phyloP scores from a whole-genome alignment of 1,140 invertebrate species.

The Cecropterus lyciades region DNA sequence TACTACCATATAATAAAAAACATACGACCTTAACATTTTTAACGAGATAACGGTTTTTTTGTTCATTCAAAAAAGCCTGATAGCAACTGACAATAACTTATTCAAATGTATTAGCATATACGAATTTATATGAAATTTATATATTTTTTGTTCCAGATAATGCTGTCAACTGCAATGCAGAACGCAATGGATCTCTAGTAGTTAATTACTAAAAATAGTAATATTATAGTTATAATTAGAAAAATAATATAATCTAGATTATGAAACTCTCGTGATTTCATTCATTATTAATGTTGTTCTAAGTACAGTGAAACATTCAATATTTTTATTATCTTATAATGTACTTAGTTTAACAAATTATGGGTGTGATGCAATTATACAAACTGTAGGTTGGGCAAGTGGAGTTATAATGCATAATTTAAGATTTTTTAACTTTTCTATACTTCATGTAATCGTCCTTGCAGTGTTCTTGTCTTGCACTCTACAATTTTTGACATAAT shows the following conservation, averaged over 20 bases:
- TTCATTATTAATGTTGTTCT: conserved; percentile 38
- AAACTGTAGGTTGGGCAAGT: conserved; percentile 6
- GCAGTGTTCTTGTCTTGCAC: too few species aligned
- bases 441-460: too few species aligned
- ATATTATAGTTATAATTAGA: conserved; percentile 62
- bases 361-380: conserved; percentile 39
- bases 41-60: too few species aligned
- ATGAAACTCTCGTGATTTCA: conserved; percentile 33
- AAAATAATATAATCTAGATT: conserved; percentile 46
- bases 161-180: conserved; percentile 56
- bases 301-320: conserved; percentile 39
- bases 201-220: conserved; percentile 57
- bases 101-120: too few species aligned
- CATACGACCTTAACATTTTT: too few species aligned
- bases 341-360: conserved; percentile 46
- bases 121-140: too few species aligned
- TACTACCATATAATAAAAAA: too few species aligned
- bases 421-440: neutral
- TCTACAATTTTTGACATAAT: neutral
- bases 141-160: conserved; percentile 47
- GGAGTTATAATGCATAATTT: conserved; percentile 9
- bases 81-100: too few species aligned
- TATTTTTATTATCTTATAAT: conserved; percentile 31
- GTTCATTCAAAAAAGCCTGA: too few species aligned
- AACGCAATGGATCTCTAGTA: conserved; percentile 67